These are phyloP conservation scores for Melanostigma gelatinosum DNA, from an alignment of 2,113 vertebrate genomes.

Conservation along the genomic window DNA sequence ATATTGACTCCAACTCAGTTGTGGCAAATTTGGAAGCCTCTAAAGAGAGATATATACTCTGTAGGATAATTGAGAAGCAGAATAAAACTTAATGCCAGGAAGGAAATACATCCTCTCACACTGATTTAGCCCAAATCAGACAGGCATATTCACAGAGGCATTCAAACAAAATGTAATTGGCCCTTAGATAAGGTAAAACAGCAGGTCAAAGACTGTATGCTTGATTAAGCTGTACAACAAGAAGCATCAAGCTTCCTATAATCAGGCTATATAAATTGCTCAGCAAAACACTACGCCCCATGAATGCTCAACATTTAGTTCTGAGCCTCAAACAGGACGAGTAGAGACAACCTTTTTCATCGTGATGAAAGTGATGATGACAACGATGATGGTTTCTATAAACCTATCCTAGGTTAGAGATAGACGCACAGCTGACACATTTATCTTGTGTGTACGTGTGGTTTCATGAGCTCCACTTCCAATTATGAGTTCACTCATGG, in stretches of 20 bases:
- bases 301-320: not conserved
- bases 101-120: not conserved
- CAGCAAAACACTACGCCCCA: not conserved
- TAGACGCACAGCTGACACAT: conserved; percentile 35
- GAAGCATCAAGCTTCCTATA: conserved; percentile 5
- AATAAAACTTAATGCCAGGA: not conserved
- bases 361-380: not conserved
- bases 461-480: conserved; percentile 17
- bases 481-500: conserved; percentile 32
- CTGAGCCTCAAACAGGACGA: not conserved
- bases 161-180: conserved; percentile 8
- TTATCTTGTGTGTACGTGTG: conserved; percentile 11
- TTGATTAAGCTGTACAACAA: conserved; percentile 1
- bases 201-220: conserved; percentile 17
- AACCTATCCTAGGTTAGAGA: not conserved
- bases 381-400: not conserved
- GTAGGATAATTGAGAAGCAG: not conserved
- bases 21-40: not conserved
- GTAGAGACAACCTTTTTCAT: not conserved
- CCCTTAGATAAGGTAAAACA: conserved; percentile 16
- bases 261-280: conserved; percentile 8
- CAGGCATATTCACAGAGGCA: not conserved
- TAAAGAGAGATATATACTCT: not conserved
- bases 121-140: not conserved
- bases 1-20: not conserved